Evolutionary conservation across 2,888 invertebrate species (phyloP), one percentile per base, ranked within the genome.

Genomic region (Thyatira batis): DNA sequence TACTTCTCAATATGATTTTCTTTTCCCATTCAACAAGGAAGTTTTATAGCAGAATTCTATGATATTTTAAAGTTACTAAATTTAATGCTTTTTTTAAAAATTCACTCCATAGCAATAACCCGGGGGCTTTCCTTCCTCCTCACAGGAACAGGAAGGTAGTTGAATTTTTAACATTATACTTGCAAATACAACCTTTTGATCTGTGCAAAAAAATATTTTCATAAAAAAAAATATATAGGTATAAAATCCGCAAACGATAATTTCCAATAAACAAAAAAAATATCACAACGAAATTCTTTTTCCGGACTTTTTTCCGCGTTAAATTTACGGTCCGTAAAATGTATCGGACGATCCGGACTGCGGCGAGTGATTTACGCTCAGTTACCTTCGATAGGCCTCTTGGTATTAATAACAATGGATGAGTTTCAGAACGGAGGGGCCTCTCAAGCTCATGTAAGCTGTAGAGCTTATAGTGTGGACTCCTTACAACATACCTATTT

Each of bases 331-430:
- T 39, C 33, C 9, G 33, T 13, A 33, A 33, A 33, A 33, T 13
- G n/a, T 39, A 39, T 39, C 39, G 39, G 39, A 39, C 39, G 39
- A 39, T 8, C 39, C 39, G 39, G 39, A 8, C 39, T 17, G n/a
- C n/a, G n/a, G n/a, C 17, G 13, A 17, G 17, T 39, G 39, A 39
- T 39, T 39, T 39, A 39, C 39, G 17, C 17, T 4, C 23, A 39
- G 39, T 17, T 17, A 39, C 52, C 53, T 53, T 46, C 54, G 43
- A 52, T 55, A 49, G 33, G 50, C 52, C 53, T 51, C 48, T 46
- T 30, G 49, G 23, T 58, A 59, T 59, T 57, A 60, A 58, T 58
- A 58, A 52, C 51, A 44, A 55, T 54, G 52, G 54, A 54, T 51
- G 55, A 50, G n/a, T 39, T 39, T 39, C 23, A 11, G 4, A 50